phyloP scores from a whole-genome alignment of 2,888 invertebrate genomes.

The Leucoptera coffeella region DNA sequence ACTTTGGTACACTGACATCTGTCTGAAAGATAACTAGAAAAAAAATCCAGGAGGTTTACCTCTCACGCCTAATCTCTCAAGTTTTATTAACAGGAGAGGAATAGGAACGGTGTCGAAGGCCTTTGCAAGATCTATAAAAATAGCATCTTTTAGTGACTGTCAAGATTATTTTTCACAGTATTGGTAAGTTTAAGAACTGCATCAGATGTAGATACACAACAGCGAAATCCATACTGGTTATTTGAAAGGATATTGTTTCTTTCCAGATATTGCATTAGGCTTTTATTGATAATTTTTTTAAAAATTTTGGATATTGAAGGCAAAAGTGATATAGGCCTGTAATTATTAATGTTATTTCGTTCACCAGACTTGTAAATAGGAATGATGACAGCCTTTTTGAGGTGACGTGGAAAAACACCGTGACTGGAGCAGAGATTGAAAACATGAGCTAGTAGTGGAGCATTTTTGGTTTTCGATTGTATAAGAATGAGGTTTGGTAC shows the following conservation, averaged over 20 bases:
- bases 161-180: not conserved
- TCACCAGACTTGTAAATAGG: conserved; percentile 1
- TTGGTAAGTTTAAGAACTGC: not conserved
- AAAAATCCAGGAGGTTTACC: no score
- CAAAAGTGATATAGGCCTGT: conserved; percentile 1
- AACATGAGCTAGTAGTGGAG: not conserved
- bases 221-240: conserved; percentile 1
- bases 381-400: not conserved
- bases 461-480: not conserved
- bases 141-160: not conserved
- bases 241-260: not conserved
- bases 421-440: not conserved
- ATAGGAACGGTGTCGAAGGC: no score
- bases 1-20: no score
- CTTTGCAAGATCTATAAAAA: no score
- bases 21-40: no score
- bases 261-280: conserved; percentile 1
- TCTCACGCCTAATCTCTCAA: no score
- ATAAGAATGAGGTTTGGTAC: no score
- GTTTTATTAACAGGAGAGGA: no score
- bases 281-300: conserved; percentile 1
- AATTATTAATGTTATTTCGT: not conserved
- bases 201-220: not conserved
- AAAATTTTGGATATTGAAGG: conserved; percentile 1
- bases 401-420: not conserved